These are phyloP conservation scores for Sphaerodactylus townsendi DNA, from an alignment of 2,113 vertebrate species.

Conservation along the genomic window DNA sequence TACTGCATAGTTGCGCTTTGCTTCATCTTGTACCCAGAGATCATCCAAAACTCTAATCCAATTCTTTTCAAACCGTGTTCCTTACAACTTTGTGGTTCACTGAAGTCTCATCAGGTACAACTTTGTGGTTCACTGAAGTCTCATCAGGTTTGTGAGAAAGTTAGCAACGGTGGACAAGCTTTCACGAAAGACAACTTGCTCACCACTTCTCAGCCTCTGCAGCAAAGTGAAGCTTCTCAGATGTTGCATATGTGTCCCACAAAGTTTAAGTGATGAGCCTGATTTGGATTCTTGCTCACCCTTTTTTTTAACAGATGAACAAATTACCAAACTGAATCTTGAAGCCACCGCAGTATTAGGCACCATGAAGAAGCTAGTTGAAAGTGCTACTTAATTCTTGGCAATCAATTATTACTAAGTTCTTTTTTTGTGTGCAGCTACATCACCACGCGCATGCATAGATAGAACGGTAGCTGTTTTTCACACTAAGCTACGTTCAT, in stretches of 20 bases:
- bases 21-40: neutral
- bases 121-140: neutral
- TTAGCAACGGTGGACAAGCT: neutral
- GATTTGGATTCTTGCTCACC: neutral
- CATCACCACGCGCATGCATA: too few species aligned
- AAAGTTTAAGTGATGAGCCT: neutral
- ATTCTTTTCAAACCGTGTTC: neutral
- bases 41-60: neutral
- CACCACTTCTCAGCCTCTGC: neutral
- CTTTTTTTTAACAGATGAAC: too few species aligned
- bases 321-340: too few species aligned
- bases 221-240: neutral
- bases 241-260: neutral
- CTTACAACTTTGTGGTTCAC: neutral
- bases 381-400: too few species aligned
- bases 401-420: too few species aligned
- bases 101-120: neutral
- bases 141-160: neutral
- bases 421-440: too few species aligned
- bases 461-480: too few species aligned
- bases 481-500: too few species aligned
- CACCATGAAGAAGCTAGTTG: too few species aligned
- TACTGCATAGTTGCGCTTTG: constrained; percentile 3
- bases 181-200: neutral
- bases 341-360: too few species aligned